Base-by-base conservation (phyloP, 2,113 vertebrate genomes). In the Taurulus bubalis region DNA sequence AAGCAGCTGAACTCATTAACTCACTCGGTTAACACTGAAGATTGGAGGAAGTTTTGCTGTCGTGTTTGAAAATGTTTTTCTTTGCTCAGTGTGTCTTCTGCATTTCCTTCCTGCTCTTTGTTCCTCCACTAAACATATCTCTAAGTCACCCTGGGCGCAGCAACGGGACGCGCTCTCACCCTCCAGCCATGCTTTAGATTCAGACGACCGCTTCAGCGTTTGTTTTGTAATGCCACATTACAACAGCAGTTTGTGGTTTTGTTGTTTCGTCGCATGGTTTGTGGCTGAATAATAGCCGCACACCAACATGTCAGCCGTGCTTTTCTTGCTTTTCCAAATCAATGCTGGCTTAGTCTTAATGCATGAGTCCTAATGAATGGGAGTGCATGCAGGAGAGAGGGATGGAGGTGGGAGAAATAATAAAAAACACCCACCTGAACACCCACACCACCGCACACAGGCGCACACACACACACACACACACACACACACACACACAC, bases 101-200 rank as follows among this genome's bases (percentile, higher is more conserved):
- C 83, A 75, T 91, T 91, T 92, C 91, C 89, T 93, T 93, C 93
- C 91, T 91, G 90, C 62, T 80, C 91, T 92, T 92, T 92, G 82
- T 94, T 94, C 84, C 82, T 88, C 79, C 10, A 32, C 74, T 78
- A 85, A 87, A 91, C 87, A 85, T 55, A 82, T 77, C 73, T 91
- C 69, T 82, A 76, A 85, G 81, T 87, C 79, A 85, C 86, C 71
- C 84, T 38, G 85, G 80, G 75, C 90, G 85, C 88, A 78, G 53
- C 84, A 89, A 86, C 65, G 87, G 91, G 90, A 94, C 70, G 65
- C 71, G 58, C 75, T 71, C 90, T 87, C 80, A 76, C 84, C 91
- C 90, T 2, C 0, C 83, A 89, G 87, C 89, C 85, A 82, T 6
- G 84, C 86, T 81, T 85, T 91, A 80, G 67, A 83, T 73, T n/a